Percentiles rank a stretch among this genome's conserved stretches.
These are phyloP conservation scores for Montipora sp. DNA, from an alignment of 64 coral and sea anemone species.

Conservation along the genomic window DNA sequence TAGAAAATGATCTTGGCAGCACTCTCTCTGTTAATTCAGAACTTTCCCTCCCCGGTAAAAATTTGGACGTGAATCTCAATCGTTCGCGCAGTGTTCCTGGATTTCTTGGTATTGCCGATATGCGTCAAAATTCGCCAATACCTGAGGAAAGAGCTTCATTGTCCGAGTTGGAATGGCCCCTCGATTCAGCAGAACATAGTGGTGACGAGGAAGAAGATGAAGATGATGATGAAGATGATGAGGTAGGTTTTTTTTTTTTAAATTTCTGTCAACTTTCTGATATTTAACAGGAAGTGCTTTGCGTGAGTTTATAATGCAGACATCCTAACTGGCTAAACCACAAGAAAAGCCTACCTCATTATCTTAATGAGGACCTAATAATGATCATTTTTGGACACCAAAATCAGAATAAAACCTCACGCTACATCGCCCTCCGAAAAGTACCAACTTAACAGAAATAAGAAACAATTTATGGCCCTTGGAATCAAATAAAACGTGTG, in stretches of 20 bases:
- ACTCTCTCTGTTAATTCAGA: constrained; percentile 13
- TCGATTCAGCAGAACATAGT: not conserved
- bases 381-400: too few relatives aligned
- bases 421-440: too few relatives aligned
- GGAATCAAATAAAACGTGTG: too few relatives aligned
- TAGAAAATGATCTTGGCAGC: constrained; percentile 29
- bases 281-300: too few relatives aligned
- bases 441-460: too few relatives aligned
- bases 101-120: constrained; percentile 1
- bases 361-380: too few relatives aligned
- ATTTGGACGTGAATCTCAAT: constrained; percentile 12
- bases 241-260: not conserved
- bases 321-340: too few relatives aligned
- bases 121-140: constrained; percentile 9
- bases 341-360: too few relatives aligned
- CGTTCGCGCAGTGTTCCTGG: constrained; percentile 40
- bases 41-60: not conserved
- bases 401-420: too few relatives aligned
- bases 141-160: constrained; percentile 26
- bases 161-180: constrained; percentile 11
- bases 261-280: too few relatives aligned
- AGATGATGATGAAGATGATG: not conserved
- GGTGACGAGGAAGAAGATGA: not conserved
- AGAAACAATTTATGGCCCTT: too few relatives aligned
- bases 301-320: too few relatives aligned